phyloP scores from a whole-genome alignment of 2,888 invertebrate species.

The Parnassius apollo region DNA sequence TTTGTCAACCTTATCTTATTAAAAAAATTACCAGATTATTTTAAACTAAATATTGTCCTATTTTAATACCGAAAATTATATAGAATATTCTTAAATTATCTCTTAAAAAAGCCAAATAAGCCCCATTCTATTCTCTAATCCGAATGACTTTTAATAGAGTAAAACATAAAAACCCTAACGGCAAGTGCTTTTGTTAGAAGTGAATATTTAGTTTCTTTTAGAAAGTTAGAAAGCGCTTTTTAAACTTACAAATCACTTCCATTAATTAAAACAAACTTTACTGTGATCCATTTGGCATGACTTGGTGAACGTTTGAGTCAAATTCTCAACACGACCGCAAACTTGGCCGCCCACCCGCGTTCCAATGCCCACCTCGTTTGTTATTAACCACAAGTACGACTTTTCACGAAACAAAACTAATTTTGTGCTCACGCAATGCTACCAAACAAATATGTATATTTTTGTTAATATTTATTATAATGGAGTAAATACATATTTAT shows the following conservation, averaged over 20 bases:
- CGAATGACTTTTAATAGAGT: background rate
- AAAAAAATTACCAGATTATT: too few relatives aligned
- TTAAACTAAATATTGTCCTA: too few relatives aligned
- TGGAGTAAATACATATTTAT: too few relatives aligned
- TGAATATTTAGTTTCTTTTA: too few relatives aligned
- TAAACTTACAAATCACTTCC: constrained; percentile 22
- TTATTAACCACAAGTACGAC: constrained; percentile 12
- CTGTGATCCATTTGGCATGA: background rate
- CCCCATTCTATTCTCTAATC: background rate
- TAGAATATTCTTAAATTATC: too few relatives aligned
- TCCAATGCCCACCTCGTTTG: background rate
- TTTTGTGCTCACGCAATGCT: constrained; percentile 3
- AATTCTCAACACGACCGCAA: constrained; percentile 14
- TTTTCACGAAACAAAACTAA: constrained; percentile 8
- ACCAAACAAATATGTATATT: background rate
- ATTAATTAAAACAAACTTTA: constrained; percentile 20
- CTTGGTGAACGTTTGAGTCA: background rate
- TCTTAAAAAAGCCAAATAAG: too few relatives aligned
- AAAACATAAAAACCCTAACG: constrained; percentile 3
- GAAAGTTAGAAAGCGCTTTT: background rate
- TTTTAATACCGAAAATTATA: too few relatives aligned
- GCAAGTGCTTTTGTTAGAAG: constrained; percentile 10
- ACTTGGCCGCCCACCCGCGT: background rate
- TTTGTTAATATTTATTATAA: too few relatives aligned
- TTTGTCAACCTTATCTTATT: too few relatives aligned